A percentile compares a stretch with the other conserved stretches of the same genome.
These are phyloP conservation scores for Petrocephalus zakoni DNA, from an alignment of 2,113 vertebrate genomes.

Conservation along the genomic window DNA sequence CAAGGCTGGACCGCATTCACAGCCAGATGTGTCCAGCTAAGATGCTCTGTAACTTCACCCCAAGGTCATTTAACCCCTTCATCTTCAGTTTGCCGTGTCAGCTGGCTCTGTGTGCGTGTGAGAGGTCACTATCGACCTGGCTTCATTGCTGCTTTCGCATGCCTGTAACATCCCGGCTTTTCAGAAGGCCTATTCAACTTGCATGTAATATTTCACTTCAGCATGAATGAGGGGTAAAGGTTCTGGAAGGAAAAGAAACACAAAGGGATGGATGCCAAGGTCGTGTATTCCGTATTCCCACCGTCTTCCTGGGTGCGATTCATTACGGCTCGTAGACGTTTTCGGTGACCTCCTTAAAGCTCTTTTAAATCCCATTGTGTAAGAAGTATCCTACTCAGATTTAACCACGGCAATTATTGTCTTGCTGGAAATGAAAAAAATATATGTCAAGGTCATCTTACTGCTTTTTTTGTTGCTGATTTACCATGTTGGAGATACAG, in stretches of 20 bases:
- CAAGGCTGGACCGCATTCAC: background rate
- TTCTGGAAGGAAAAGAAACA: background rate
- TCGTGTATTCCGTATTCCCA: background rate
- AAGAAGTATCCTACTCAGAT: conserved; percentile 9
- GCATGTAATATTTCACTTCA: too few species aligned
- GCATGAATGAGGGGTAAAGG: background rate
- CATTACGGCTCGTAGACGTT: background rate
- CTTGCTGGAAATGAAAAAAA: background rate
- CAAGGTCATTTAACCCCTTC: background rate
- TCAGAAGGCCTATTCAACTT: too few species aligned
- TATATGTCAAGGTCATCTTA: background rate
- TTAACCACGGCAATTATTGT: conserved; percentile 10
- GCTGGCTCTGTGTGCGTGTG: background rate
- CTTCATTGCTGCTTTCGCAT: background rate
- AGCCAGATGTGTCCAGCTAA: background rate
- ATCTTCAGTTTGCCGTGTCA: background rate
- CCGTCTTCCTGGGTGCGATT: background rate
- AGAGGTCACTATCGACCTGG: background rate
- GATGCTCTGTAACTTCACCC: background rate
- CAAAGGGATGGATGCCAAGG: conserved; percentile 9
- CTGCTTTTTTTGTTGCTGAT: background rate
- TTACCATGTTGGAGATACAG: background rate
- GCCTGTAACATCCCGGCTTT: background rate
- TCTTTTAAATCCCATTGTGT: conserved; percentile 7
- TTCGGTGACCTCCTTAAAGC: background rate